Percentiles rank a stretch among this genome's conserved stretches.
Evolutionary conservation across 2,888 invertebrate genomes (phyloP).

Genomic region (Tenthredo amoena): DNA sequence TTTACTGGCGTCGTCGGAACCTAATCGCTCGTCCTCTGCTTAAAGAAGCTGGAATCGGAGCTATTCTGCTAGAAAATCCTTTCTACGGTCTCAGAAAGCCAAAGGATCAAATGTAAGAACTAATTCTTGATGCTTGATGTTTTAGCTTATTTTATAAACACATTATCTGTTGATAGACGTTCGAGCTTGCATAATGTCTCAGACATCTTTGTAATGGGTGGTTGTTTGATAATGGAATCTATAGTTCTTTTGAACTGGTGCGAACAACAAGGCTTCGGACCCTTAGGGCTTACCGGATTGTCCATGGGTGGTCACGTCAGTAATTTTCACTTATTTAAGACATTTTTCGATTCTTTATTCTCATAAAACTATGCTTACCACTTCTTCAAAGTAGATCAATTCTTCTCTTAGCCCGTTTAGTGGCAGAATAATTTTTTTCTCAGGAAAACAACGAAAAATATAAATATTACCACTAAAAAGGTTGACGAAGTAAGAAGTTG

Average conservation of each 20-base stretch:
- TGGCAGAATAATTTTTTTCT: not conserved
- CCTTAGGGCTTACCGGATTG: slow-evolving; percentile 95
- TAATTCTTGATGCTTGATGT: slow-evolving; percentile 58
- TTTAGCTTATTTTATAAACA: slow-evolving; percentile 33
- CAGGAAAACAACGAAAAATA: not conserved
- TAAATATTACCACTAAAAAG: not conserved
- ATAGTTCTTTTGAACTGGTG: slow-evolving; percentile 96
- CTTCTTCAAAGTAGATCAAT: not conserved
- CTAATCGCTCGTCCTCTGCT: slow-evolving; percentile 95
- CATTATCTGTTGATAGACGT: slow-evolving; percentile 81
- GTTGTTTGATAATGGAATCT: slow-evolving; percentile 95
- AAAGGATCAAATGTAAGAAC: slow-evolving; percentile 88
- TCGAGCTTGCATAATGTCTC: slow-evolving; percentile 97
- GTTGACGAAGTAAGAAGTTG: not conserved
- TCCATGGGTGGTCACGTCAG: slow-evolving; percentile 99
- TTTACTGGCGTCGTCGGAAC: slow-evolving; percentile 93
- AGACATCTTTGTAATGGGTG: slow-evolving; percentile 99
- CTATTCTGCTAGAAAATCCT: slow-evolving; percentile 97
- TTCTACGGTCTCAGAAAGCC: slow-evolving; percentile 96
- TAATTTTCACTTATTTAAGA: slow-evolving; percentile 62
- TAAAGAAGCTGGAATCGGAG: slow-evolving; percentile 93
- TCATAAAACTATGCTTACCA: not conserved
- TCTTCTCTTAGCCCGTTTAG: not conserved
- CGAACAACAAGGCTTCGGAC: slow-evolving; percentile 93
- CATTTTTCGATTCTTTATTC: not conserved